Conservation (phyloP, 2,888 invertebrate species). For the Alcis repandata region DNA sequence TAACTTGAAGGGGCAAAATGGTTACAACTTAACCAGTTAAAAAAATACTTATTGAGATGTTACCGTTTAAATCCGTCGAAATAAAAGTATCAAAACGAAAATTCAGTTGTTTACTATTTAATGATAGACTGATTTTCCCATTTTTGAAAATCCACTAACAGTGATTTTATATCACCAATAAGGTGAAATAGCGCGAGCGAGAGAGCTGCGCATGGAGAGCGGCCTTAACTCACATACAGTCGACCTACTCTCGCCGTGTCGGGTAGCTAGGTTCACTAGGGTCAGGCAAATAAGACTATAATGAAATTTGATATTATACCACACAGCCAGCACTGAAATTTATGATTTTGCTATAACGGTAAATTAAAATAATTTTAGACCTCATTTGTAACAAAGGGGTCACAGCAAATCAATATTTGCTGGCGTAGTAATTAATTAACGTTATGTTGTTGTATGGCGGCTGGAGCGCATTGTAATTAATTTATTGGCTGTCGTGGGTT, state of each 20-base stretch:
- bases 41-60: no score
- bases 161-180: no score
- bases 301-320: constrained; percentile 51
- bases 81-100: no score
- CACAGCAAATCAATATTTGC: constrained; percentile 15
- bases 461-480: constrained; percentile 20
- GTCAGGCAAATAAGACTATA: constrained; percentile 51
- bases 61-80: no score
- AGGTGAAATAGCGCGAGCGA: no score
- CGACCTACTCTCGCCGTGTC: constrained; percentile 70
- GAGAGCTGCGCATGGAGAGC: no score
- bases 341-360: constrained; percentile 44
- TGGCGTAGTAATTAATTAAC: constrained; percentile 3
- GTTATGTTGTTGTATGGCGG: neutral
- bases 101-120: no score
- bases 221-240: constrained; percentile 12
- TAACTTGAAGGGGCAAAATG: no score
- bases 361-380: constrained; percentile 42
- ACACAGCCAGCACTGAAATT: constrained; percentile 41
- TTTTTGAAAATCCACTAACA: no score
- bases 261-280: constrained; percentile 59
- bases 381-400: constrained; percentile 33
- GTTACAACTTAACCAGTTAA: no score
- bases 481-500: constrained; percentile 20
- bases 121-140: no score